Evolutionary conservation across 2,888 invertebrate genomes (phyloP).

Genomic region (Sinodicranocentrus sp.): DNA sequence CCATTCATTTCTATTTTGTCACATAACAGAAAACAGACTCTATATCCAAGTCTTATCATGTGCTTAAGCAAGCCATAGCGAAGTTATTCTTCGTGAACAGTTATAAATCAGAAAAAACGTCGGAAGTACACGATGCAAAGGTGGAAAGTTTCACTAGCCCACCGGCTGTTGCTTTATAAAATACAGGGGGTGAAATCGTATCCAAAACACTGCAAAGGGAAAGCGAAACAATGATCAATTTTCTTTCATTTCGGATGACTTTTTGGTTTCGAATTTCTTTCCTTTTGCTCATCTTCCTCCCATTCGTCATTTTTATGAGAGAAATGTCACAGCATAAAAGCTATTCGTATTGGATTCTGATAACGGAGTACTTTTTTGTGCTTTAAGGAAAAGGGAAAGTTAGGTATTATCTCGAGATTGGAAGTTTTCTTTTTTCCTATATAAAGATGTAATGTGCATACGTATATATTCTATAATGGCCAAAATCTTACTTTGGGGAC

Average conservation of each 20-base stretch:
- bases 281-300: conserved; percentile 39
- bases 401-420: too few species aligned
- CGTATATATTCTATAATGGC: too few species aligned
- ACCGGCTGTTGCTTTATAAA: conserved; percentile 22
- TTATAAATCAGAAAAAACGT: conserved; percentile 32
- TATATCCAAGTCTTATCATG: not conserved
- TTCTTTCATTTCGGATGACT: conserved; percentile 49
- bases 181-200: not conserved
- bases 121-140: conserved; percentile 36
- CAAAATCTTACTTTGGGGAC: conserved; percentile 45
- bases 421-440: too few species aligned
- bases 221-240: conserved; percentile 42
- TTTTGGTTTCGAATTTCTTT: conserved; percentile 36
- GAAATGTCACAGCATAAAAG: conserved; percentile 48
- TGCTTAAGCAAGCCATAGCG: conserved; percentile 7
- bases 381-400: not conserved
- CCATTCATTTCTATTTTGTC: conserved; percentile 33
- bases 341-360: conserved; percentile 27
- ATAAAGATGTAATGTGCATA: too few species aligned
- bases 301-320: conserved; percentile 59
- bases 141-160: conserved; percentile 39
- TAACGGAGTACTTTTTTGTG: not conserved
- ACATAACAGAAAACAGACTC: not conserved
- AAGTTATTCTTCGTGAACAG: not conserved
- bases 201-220: not conserved